phyloP scores from a whole-genome alignment of 1,140 invertebrate species.

The Dinoponera quadriceps region DNA sequence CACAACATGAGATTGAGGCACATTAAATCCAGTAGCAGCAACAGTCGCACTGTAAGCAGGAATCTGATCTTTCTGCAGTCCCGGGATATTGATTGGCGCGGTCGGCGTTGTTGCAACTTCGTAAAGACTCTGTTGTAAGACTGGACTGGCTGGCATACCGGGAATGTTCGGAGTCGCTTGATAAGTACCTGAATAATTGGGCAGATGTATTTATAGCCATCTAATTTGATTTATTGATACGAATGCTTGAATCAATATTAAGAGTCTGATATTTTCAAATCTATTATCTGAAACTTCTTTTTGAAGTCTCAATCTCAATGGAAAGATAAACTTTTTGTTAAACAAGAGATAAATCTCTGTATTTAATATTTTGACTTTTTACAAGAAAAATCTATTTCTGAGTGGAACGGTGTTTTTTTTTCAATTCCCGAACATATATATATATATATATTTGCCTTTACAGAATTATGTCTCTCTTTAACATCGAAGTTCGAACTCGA shows the following conservation, averaged over 20 bases:
- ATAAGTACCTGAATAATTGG: constrained; percentile 64
- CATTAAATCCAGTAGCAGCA: constrained; percentile 62
- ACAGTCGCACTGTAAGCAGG: background rate
- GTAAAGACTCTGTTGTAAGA: constrained; percentile 68
- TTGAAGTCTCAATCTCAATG: no score
- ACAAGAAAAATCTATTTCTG: background rate
- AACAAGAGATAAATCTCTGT: no score
- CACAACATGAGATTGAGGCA: constrained; percentile 82
- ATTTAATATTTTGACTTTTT: background rate
- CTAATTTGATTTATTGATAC: constrained; percentile 10
- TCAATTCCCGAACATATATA: no score
- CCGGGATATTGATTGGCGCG: constrained; percentile 30
- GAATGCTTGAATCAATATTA: background rate
- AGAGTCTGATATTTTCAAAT: background rate
- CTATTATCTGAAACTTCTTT: no score
- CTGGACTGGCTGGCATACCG: constrained; percentile 87
- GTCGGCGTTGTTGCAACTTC: constrained; percentile 26
- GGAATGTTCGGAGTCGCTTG: constrained; percentile 86
- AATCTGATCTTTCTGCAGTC: constrained; percentile 46
- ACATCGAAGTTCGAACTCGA: background rate
- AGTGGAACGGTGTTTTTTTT: background rate
- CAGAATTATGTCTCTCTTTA: no score
- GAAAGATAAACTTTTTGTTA: no score
- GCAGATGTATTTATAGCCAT: background rate
- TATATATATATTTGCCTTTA: no score